Conservation (phyloP, 2,888 invertebrate species). For the Calephelis perditalis region DNA sequence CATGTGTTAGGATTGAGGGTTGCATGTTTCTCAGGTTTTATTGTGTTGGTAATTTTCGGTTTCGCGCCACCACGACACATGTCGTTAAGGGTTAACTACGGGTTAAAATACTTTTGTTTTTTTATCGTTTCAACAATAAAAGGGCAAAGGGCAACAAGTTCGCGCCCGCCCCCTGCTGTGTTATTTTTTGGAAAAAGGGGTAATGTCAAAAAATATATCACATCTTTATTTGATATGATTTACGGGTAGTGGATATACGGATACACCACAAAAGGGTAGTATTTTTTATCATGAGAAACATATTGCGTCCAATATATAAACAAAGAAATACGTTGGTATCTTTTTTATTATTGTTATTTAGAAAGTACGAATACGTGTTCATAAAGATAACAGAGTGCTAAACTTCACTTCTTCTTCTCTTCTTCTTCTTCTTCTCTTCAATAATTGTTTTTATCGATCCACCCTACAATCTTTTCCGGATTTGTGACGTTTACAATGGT, state of each 20-base stretch:
- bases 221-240: constrained; percentile 39
- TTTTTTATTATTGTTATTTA: too few species aligned
- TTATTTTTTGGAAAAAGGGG: constrained; percentile 47
- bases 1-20: background rate
- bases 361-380: too few species aligned
- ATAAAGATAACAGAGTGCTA: too few species aligned
- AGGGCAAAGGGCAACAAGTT: constrained; percentile 64
- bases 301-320: too few species aligned
- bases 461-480: too few species aligned
- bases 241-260: constrained; percentile 7
- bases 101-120: constrained; percentile 64
- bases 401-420: too few species aligned
- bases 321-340: too few species aligned
- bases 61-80: constrained; percentile 54
- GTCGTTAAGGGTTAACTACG: constrained; percentile 59
- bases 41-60: constrained; percentile 36
- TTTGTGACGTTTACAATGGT: too few species aligned
- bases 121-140: constrained; percentile 53
- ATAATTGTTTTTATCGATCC: too few species aligned
- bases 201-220: constrained; percentile 46
- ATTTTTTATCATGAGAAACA: background rate
- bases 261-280: background rate
- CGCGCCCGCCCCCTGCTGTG: constrained; percentile 61
- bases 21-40: constrained; percentile 8
- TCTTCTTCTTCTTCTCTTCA: too few species aligned